Base-by-base conservation (phyloP, 2,888 invertebrate species). In the Drosophila mimica region DNA sequence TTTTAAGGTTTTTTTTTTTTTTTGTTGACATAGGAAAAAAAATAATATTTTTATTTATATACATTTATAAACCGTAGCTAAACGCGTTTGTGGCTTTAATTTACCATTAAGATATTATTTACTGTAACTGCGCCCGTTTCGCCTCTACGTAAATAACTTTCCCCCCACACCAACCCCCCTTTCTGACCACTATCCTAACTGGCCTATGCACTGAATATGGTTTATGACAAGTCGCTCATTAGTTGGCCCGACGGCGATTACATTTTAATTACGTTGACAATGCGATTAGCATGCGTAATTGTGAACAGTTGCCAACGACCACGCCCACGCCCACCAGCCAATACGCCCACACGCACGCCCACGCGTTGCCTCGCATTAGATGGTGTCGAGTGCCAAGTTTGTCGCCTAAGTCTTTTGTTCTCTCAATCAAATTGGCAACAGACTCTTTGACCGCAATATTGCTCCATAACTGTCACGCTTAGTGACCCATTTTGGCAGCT, bases 181-280 rank as follows among this genome's bases (percentile, higher is more conserved):
- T 25, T 46, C 4, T 15, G 2, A 7, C 15, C 4, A 2, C 4
- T 25, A 4, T 1, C 59, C 34, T 6, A 40, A 3, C n/a, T 36
- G 0, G n/a, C n/a, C 49, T 36, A 40, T 11, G 33, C 28, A 49
- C 17, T 56, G 38, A 43, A 70, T 73, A 75, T 79, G 74, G 75
- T 67, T 88, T 85, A 88, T 83, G 88, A 79, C 88, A 78, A 70
- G 58, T 78, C 74, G 70, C 73, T 82, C 82, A 79, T 87, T 83
- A 87, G 87, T 56, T 83, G 74, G 52, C 59, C 64, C 70, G 82
- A 70, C 70, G 78, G 88, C 73, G 77, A 87, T 88, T 85, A 89
- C 81, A 81, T 72, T 89, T 88, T 88, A 88, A 88, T 88, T 89
- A 85, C 89, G 86, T 70, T 85, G 89, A 88, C 86, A 88, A 74